These are phyloP conservation scores for Andrena flavipes DNA, from an alignment of 2,888 invertebrate genomes.

Conservation along the genomic window DNA sequence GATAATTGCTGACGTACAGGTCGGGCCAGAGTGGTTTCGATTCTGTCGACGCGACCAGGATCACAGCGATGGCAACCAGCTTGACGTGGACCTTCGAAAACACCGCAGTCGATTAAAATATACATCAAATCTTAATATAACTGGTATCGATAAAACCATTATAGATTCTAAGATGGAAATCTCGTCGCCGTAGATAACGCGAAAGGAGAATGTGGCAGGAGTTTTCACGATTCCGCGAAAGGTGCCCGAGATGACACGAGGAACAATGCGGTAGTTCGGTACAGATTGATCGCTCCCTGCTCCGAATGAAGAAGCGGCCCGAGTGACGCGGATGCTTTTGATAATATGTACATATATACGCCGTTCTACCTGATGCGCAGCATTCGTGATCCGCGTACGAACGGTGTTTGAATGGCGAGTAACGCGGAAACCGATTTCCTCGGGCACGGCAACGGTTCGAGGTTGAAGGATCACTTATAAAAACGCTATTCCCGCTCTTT, in stretches of 20 bases:
- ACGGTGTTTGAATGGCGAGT: constrained; percentile 26
- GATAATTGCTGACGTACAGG: constrained; percentile 33
- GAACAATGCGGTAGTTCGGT: constrained; percentile 39
- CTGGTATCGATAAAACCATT: neutral
- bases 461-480: constrained; percentile 31
- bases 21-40: constrained; percentile 53
- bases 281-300: constrained; percentile 21
- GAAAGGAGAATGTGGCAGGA: neutral
- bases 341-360: constrained; percentile 15
- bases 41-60: constrained; percentile 42
- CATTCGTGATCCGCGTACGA: constrained; percentile 45
- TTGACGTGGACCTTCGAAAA: constrained; percentile 32
- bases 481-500: neutral
- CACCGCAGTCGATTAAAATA: neutral
- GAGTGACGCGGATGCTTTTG: constrained; percentile 40
- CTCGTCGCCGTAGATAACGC: neutral
- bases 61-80: constrained; percentile 33
- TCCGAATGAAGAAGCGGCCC: constrained; percentile 32
- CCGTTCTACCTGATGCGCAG: constrained; percentile 35
- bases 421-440: constrained; percentile 51
- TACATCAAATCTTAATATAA: neutral
- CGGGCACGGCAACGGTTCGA: constrained; percentile 41
- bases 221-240: neutral
- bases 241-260: neutral
- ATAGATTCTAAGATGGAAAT: neutral